Evolutionary conservation across 2,113 vertebrate species (phyloP).

Genomic region (Crotalus horridus): DNA sequence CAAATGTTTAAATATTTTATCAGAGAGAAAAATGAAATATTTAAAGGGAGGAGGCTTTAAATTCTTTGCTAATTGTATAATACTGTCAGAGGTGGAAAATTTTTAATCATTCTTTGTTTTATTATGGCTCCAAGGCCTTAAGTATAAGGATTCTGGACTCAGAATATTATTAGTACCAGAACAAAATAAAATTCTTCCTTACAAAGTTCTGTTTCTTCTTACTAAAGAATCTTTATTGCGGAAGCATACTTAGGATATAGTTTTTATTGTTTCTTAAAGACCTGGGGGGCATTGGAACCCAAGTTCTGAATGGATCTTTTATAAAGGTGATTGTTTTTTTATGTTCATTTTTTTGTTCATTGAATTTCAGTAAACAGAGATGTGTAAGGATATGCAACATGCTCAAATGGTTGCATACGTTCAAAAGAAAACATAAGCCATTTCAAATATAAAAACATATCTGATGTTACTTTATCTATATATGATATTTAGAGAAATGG

Average conservation of each 20-base stretch:
- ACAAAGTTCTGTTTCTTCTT: background rate
- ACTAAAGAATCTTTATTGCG: background rate
- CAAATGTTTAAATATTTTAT: background rate
- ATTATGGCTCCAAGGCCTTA: background rate
- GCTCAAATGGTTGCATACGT: background rate
- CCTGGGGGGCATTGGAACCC: background rate
- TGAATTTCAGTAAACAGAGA: background rate
- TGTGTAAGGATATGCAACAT: background rate
- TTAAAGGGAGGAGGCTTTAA: background rate
- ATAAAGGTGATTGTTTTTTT: background rate
- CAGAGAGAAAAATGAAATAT: background rate
- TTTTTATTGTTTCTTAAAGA: background rate
- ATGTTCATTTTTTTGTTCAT: background rate
- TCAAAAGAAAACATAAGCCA: background rate
- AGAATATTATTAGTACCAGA: background rate
- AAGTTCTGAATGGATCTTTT: background rate
- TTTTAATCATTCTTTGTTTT: background rate
- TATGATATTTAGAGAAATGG: background rate
- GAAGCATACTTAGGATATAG: background rate
- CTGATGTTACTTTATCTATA: background rate
- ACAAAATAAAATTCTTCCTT: background rate
- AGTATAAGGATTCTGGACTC: background rate
- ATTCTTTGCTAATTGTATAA: background rate
- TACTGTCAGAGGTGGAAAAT: background rate
- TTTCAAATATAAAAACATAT: background rate